Percentiles rank a stretch among this genome's conserved stretches.
Evolutionary conservation across 92 coral and sea anemone genomes (phyloP).

Genomic region (Phenganax subtilis): DNA sequence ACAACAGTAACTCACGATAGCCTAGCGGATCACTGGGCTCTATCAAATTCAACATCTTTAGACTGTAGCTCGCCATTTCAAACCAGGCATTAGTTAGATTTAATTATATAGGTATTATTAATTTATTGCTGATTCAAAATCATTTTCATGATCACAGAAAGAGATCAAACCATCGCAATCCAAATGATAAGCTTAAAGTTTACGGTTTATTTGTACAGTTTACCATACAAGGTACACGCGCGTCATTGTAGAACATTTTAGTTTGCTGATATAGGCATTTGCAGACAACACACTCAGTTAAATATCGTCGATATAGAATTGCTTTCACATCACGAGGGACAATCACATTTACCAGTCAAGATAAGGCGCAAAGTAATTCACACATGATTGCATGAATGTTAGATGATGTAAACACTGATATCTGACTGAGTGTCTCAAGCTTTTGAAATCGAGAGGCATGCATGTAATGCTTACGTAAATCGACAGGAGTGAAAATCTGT

Average conservation of each 20-base stretch:
- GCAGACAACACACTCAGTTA: not conserved
- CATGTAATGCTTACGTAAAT: not conserved
- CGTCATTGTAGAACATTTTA: not conserved
- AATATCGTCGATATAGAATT: slow-evolving; percentile 17
- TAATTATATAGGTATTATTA: not conserved
- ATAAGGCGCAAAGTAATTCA: slow-evolving; percentile 37
- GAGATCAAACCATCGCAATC: not conserved
- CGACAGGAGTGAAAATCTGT: not conserved
- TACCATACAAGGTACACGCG: not conserved
- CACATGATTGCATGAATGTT: slow-evolving; percentile 40
- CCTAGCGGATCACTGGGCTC: slow-evolving; percentile 29
- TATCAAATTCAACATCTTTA: slow-evolving; percentile 11
- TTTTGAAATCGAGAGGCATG: slow-evolving; percentile 6
- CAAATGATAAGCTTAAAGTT: not conserved
- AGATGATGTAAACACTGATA: slow-evolving; percentile 36
- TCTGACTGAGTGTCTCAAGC: slow-evolving; percentile 40
- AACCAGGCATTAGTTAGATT: slow-evolving; percentile 28
- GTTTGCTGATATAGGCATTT: not conserved
- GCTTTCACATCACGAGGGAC: not conserved
- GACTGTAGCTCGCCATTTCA: slow-evolving; percentile 31
- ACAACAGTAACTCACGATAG: slow-evolving; percentile 52
- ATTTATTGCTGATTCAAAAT: not conserved
- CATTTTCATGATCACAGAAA: not conserved
- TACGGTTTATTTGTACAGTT: not conserved
- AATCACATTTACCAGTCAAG: slow-evolving; percentile 2